These are phyloP conservation scores for Semaprochilodus insignis DNA, from an alignment of 2,797 vertebrate species.

Conservation along the genomic window DNA sequence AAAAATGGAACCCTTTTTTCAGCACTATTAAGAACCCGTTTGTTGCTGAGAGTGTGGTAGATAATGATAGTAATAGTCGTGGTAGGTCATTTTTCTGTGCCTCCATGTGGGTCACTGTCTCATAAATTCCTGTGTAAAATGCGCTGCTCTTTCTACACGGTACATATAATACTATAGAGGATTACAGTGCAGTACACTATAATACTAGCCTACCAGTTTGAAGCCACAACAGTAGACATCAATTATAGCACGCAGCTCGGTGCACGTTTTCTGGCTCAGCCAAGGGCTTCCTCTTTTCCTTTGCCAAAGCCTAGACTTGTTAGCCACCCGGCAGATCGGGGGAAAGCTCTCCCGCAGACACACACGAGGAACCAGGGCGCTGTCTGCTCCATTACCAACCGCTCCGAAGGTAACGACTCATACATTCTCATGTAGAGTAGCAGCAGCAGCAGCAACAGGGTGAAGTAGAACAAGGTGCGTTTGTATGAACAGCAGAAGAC, in stretches of 20 bases:
- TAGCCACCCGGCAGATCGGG: not conserved
- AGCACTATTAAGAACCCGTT: too few relatives aligned
- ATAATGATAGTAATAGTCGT: too few relatives aligned
- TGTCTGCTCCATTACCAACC: not conserved
- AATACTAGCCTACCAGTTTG: too few relatives aligned
- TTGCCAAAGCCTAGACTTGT: slow-evolving; percentile 13
- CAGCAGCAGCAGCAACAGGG: not conserved
- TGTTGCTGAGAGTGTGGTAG: too few relatives aligned
- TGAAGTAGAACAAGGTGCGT: too few relatives aligned
- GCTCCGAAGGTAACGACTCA: not conserved
- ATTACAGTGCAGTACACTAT: too few relatives aligned
- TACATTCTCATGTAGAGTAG: not conserved
- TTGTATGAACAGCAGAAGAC: not conserved
- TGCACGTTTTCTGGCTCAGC: not conserved
- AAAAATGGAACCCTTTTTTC: too few relatives aligned
- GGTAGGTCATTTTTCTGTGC: not conserved
- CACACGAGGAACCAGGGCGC: not conserved
- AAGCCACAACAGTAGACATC: not conserved
- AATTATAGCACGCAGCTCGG: not conserved
- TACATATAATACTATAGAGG: too few relatives aligned
- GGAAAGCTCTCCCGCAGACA: slow-evolving; percentile 13
- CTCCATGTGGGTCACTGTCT: too few relatives aligned
- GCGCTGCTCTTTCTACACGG: too few relatives aligned
- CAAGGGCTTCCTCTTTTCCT: not conserved
- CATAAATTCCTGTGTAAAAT: too few relatives aligned